Evolutionary conservation across 2,797 vertebrate species (phyloP), one percentile per base, ranked within the genome.

Genomic region (Toxotes lorentzi): DNA sequence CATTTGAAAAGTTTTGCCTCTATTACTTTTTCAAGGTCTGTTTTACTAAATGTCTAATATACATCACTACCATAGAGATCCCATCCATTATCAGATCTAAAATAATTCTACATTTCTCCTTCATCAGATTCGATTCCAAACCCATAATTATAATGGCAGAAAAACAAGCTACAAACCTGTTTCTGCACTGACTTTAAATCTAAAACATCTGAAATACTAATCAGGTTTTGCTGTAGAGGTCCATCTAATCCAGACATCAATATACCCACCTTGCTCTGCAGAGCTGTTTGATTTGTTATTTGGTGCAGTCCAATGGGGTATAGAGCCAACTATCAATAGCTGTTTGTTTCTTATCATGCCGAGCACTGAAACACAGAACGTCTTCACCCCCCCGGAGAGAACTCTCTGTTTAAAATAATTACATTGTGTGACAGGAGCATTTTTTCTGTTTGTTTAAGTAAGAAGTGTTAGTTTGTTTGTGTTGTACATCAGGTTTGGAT

Each of bases 231-330:
- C 72, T 82, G 81, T 84, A 1, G 61, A 81, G 79, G 66, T 82
- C 82, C 69, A 59, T 70, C 79, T 91, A 88, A 89, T 89, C 84
- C 88, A 82, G 83, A 78, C 80, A 57, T 91, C 89, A 66, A 87
- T 91, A 86, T 54, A 54, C 40, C 73, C 85, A 90, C 85, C 87
- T 84, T 78, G 81, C 83, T 88, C 88, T 92, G 90, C 90, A 85
- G 86, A 71, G 83, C 82, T 88, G 77, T 90, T 91, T 90, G 83
- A 91, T 92, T 89, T 87, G 79, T 81, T 87, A 57, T 89, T 90
- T 92, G 92, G 86, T 90, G 90, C 89, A 90, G 89, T 85, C 89
- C 66, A 68, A 82, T 30, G 56, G 69, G 69, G 70, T 84, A 45
- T 38, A 54, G 67, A 82, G 85, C 56, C 71, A 84, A 27, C 65